Evolutionary conservation across 2,113 vertebrate genomes (phyloP).

Genomic region (Ailurus styani): DNA sequence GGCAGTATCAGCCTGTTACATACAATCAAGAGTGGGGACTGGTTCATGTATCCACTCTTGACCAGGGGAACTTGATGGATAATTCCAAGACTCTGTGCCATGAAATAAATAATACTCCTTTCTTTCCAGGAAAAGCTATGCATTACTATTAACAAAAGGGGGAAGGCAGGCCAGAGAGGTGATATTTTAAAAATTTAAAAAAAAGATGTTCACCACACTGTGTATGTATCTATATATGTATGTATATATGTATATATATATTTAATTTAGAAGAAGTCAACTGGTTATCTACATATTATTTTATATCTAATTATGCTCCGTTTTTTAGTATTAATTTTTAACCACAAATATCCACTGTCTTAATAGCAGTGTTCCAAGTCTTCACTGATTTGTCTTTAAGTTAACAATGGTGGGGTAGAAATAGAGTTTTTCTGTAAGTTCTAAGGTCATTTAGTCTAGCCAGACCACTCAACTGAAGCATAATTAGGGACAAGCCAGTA

Average conservation of each 20-base stretch:
- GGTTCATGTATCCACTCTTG: neutral
- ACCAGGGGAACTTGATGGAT: neutral
- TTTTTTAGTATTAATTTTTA: constrained; percentile 36
- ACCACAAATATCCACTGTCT: neutral
- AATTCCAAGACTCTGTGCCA: neutral
- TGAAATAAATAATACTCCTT: neutral
- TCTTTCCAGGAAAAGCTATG: neutral
- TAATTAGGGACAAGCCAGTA: neutral
- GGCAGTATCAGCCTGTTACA: neutral
- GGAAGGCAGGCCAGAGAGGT: neutral
- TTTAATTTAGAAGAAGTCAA: neutral
- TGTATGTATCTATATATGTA: neutral
- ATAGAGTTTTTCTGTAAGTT: neutral
- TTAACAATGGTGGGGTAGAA: neutral
- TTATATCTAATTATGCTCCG: neutral
- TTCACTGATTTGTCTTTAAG: constrained; percentile 23
- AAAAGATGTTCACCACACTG: neutral
- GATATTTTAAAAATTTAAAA: neutral
- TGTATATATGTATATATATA: neutral
- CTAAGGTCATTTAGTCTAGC: neutral
- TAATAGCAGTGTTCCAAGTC: neutral
- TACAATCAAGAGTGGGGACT: neutral
- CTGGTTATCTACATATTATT: neutral
- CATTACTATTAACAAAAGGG: neutral
- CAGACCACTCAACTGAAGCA: neutral